Base-by-base conservation (phyloP, 2,113 vertebrate species). In the Phrynocephalus versicolor region DNA sequence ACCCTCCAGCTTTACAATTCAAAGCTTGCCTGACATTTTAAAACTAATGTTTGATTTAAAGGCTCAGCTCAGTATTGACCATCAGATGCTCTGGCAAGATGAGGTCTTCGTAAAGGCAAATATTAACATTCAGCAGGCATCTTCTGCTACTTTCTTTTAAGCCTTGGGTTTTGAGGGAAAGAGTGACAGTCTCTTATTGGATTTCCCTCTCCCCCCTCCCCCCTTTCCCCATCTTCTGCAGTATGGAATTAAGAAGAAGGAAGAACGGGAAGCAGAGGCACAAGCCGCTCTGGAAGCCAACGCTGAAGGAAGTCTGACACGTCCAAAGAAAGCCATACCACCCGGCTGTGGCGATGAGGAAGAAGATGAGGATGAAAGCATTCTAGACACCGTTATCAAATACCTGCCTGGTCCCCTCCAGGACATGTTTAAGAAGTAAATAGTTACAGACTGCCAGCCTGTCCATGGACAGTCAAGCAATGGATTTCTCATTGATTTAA, bases 351-450 rank as follows among this genome's bases (percentile, higher is more conserved):
- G 96, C 0, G 96, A 97, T 12, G 96, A 97, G 74, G 95, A 95
- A 0, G 98, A 99, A 83, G 98, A 98, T 57, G 98, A 99, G 79
- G 98, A 98, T 16, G 98, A 98, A 86, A 98, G 98, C 94, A 99
- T 99, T 92, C 96, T 99, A 94, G 98, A 99, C 89, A 98, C 98
- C 77, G 98, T 99, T 93, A 99, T 99, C 96, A 99, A 99, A 94
- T 99, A 99, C 95, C 97, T 99, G 90, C 98, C 98, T 0, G 97
- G 98, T 25, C 98, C 98, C 2, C 97, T 99, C 91, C 98, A 99
- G 95, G 98, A 99, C 95, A 99, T 99, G 96, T 98, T 99, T 95
- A 99, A 98, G 96, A 99, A 99, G 96, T 99, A 98, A 79, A 95
- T 67, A 79, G 23, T 65, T 79, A 62, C 91, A 94, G 90, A 91